These are phyloP conservation scores for Parthenolecanium corni DNA, from an alignment of 2,888 invertebrate genomes.

Conservation along the genomic window DNA sequence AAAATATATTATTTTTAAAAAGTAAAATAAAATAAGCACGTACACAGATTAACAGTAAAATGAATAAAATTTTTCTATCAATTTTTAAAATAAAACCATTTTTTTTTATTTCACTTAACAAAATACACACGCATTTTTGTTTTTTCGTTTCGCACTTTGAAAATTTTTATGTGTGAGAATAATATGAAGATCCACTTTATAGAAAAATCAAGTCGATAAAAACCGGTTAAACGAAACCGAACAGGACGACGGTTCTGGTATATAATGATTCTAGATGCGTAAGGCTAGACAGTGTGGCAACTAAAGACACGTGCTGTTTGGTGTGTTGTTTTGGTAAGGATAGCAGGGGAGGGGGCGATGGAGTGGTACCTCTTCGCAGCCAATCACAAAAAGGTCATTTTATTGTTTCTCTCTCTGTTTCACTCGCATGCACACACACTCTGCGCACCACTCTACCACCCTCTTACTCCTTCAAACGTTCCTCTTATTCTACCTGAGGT, in stretches of 20 bases:
- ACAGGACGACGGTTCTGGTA: conserved; percentile 27
- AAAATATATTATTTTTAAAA: not conserved
- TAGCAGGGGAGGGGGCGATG: conserved; percentile 7
- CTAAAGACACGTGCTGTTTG: conserved; percentile 26
- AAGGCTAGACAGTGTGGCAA: conserved; percentile 27
- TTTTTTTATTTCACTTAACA: no score
- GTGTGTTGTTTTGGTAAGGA: conserved; percentile 2
- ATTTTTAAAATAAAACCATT: no score
- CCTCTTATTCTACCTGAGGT: no score
- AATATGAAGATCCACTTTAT: not conserved
- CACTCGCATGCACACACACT: not conserved
- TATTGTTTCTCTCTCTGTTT: conserved; percentile 6
- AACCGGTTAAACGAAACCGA: conserved; percentile 28
- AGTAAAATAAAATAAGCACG: not conserved
- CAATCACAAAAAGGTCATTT: conserved; percentile 27
- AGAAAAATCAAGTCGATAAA: conserved; percentile 18
- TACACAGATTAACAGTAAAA: no score
- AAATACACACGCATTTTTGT: no score
- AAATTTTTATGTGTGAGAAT: no score
- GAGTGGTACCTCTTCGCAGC: not conserved
- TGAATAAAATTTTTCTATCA: no score
- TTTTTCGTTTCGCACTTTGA: no score
- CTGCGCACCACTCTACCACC: not conserved
- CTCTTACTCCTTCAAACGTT: not conserved
- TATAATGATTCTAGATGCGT: conserved; percentile 27